Conservation (phyloP, 2,113 vertebrate species). For the Crotalus helleri region DNA sequence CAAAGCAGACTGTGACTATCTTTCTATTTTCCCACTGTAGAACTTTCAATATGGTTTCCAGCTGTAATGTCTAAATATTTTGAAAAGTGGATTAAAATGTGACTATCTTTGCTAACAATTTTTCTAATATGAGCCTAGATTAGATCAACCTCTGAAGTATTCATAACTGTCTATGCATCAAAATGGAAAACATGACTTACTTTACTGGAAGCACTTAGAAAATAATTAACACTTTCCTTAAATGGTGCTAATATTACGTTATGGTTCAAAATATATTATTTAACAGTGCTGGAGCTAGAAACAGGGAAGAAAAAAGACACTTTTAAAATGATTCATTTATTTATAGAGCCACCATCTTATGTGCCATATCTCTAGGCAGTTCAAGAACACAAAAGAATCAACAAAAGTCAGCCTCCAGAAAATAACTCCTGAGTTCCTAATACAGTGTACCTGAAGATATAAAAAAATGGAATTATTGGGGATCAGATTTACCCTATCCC, state of each 20-base stretch:
- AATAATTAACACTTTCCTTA: constrained; percentile 1
- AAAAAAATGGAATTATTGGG: not conserved
- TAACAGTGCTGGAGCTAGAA: not conserved
- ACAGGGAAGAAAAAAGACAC: not conserved
- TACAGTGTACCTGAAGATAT: not conserved
- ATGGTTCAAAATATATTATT: constrained; percentile 3
- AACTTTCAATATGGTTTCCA: not conserved
- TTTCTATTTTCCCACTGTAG: not conserved
- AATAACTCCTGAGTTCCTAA: not conserved
- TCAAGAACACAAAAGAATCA: not conserved
- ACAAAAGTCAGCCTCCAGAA: not conserved
- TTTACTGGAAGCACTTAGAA: not conserved
- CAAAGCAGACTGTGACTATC: not conserved
- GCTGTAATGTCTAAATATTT: constrained; percentile 10
- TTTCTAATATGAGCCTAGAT: not conserved
- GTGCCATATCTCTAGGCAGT: not conserved
- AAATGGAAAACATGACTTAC: not conserved
- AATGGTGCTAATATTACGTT: not conserved
- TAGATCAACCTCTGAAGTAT: not conserved
- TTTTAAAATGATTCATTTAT: constrained; percentile 10
- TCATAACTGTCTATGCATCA: not conserved
- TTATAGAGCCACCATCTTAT: not conserved
- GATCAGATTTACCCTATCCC: no score
- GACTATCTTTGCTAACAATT: not conserved
- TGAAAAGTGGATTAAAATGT: not conserved